Evolutionary conservation across 2,113 vertebrate genomes (phyloP), one percentile per base, ranked within the genome.

Genomic region (Sitta europaea): DNA sequence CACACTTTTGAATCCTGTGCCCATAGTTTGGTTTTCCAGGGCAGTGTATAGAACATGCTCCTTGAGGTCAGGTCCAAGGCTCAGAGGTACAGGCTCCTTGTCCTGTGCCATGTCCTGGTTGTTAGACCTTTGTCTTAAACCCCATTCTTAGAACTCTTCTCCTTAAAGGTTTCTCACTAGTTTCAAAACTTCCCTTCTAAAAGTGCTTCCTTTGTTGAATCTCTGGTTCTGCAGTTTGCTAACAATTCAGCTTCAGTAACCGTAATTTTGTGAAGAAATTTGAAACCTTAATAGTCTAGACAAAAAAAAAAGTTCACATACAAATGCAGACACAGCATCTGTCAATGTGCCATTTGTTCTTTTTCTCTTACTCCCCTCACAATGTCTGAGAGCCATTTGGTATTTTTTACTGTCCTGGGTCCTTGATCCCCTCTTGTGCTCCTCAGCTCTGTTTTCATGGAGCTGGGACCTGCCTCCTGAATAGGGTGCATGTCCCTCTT

Each of bases 231-330:
- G 61, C 33, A 28, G 11, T 53, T 75, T 78, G 70, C 33, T 87
- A 59, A 29, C 43, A 81, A 72, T 81, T 91, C 53, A 54, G 28
- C 63, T 83, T 84, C 54, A 31, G 24, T 59, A 78, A 54, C 68
- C 35, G 35, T 75, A 31, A 74, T 71, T 88, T 76, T 74, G 15
- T 57, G 31, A 65, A 77, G 86, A 74, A 92, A 95, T 45, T 76
- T 1, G 7, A 95, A 83, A 79, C 82, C 4, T 0, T 78, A 36
- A 5, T n/a, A 63, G 68, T 67, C 70, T 71, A 86, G 73, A 58
- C 14, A 6, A n/a, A 28, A 12, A 48, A 31, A 54, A 36, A 59
- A 51, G 12, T 25, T 45, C 29, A 35, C 53, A 10, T 47, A 53
- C 35, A 75, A n/a, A 63, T 14, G 31, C 25, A 72, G 77, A 27